Conservation (phyloP, 2,888 invertebrate species). For the Neocrepidodera transversa region DNA sequence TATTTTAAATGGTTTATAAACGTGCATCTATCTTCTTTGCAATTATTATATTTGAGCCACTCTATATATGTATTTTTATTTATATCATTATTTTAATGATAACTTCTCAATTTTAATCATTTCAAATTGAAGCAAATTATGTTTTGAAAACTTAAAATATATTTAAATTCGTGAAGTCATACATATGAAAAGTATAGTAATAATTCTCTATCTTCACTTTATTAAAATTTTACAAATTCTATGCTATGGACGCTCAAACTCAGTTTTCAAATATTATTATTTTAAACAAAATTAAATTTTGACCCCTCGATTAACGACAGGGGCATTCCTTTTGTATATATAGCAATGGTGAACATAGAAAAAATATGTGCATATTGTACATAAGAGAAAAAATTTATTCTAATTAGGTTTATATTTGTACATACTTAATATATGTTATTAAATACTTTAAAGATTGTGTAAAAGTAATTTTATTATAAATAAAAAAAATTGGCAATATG, state of each 20-base stretch:
- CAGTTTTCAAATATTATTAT: constrained; percentile 30
- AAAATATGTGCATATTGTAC: constrained; percentile 57
- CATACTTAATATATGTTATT: constrained; percentile 52
- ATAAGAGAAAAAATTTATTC: constrained; percentile 58
- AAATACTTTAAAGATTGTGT: constrained; percentile 58
- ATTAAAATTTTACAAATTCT: too few relatives aligned
- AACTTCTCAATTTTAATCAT: too few relatives aligned
- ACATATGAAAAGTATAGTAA: too few relatives aligned
- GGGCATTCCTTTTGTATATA: constrained; percentile 59
- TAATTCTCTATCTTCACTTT: too few relatives aligned
- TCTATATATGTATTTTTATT: too few relatives aligned
- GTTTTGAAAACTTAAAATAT: too few relatives aligned
- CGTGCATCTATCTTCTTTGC: too few relatives aligned
- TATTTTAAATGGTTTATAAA: too few relatives aligned
- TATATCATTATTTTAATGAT: too few relatives aligned
- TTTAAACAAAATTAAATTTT: constrained; percentile 16
- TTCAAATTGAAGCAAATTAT: too few relatives aligned
- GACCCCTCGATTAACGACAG: constrained; percentile 10
- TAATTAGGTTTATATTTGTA: constrained; percentile 57
- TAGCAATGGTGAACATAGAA: constrained; percentile 46
- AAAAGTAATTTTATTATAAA: constrained; percentile 52
- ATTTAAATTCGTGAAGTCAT: too few relatives aligned
- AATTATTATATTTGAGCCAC: too few relatives aligned
- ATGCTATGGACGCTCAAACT: constrained; percentile 36
- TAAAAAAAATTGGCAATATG: constrained; percentile 56